These are phyloP conservation scores for Agapostemon virescens DNA, from an alignment of 2,888 invertebrate species.

Conservation along the genomic window DNA sequence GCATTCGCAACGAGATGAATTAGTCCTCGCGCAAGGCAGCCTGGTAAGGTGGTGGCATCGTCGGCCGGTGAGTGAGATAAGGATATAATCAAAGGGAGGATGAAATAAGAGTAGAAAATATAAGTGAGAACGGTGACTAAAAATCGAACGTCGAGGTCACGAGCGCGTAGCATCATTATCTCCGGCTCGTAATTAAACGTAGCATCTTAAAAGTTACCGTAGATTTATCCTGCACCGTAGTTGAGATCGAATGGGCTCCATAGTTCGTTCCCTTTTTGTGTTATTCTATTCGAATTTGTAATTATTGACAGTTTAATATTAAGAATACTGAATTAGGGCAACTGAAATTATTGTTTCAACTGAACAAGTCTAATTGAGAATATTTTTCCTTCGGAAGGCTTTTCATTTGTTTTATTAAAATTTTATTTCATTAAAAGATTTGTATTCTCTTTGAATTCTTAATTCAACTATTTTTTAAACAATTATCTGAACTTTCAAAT, in stretches of 20 bases:
- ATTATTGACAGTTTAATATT: neutral
- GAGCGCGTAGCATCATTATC: constrained; percentile 62
- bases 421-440: too few relatives aligned
- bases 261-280: neutral
- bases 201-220: constrained; percentile 12
- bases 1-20: constrained; percentile 22
- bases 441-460: too few relatives aligned
- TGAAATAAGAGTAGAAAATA: constrained; percentile 58
- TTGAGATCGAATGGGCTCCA: neutral
- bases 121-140: constrained; percentile 49
- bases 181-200: constrained; percentile 69
- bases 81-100: constrained; percentile 30
- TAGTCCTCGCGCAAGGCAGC: constrained; percentile 9
- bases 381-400: too few relatives aligned
- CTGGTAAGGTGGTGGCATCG: neutral
- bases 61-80: constrained; percentile 24
- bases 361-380: neutral
- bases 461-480: too few relatives aligned
- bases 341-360: neutral
- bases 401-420: too few relatives aligned
- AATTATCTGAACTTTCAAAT: too few relatives aligned
- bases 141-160: constrained; percentile 54
- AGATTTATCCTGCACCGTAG: neutral
- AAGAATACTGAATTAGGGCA: neutral
- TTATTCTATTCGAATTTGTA: neutral